Evolutionary conservation across 1,140 invertebrate genomes (phyloP).

Genomic region (Cryptotermes secundus): DNA sequence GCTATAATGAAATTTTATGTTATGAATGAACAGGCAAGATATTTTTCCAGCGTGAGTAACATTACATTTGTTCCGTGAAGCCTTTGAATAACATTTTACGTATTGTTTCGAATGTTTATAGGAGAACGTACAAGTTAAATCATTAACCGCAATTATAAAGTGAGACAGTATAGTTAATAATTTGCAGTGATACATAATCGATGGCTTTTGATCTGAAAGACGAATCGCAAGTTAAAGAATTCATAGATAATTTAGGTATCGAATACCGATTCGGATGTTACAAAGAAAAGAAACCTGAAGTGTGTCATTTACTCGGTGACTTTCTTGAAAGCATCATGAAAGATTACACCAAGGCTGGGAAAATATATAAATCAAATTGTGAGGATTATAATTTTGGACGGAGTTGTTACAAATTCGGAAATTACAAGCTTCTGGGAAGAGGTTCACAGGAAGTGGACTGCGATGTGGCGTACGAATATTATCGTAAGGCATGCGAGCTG

Average conservation of each 20-base stretch:
- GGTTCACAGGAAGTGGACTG: constrained; percentile 43
- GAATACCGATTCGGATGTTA: constrained; percentile 92
- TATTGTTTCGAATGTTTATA: too few species aligned
- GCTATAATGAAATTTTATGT: too few species aligned
- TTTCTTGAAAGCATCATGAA: constrained; percentile 80
- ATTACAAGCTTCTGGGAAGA: constrained; percentile 65
- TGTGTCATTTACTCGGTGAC: constrained; percentile 88
- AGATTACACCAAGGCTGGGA: constrained; percentile 73
- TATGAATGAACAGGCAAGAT: too few species aligned
- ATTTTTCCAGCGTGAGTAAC: too few species aligned
- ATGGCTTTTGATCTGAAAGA: constrained; percentile 76
- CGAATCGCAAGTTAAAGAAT: constrained; percentile 83
- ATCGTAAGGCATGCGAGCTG: constrained; percentile 74
- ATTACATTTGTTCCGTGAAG: too few species aligned
- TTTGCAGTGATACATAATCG: too few species aligned
- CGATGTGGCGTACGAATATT: constrained; percentile 63
- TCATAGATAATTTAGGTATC: constrained; percentile 82
- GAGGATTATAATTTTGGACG: constrained; percentile 75
- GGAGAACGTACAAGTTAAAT: too few species aligned
- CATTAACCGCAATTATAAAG: too few species aligned
- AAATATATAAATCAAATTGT: constrained; percentile 82
- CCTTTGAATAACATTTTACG: too few species aligned
- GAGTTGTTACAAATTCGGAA: constrained; percentile 84
- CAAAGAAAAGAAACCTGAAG: constrained; percentile 77
- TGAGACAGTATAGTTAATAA: too few species aligned